phyloP scores from a whole-genome alignment of 1,140 invertebrate genomes.

The Whitmania pigra region DNA sequence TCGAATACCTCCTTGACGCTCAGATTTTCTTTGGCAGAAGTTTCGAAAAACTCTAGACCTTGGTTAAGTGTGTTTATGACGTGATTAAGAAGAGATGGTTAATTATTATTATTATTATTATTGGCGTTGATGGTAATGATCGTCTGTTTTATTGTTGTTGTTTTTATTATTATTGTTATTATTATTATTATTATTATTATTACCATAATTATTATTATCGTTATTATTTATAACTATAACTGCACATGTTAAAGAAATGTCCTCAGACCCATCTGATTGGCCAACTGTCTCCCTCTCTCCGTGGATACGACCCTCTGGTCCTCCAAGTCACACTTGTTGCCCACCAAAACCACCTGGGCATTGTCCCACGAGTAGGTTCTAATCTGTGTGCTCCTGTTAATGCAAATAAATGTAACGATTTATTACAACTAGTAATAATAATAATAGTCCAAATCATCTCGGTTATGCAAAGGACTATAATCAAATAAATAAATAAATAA shows the following conservation, averaged over 20 bases:
- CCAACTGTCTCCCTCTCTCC: constrained; percentile 88
- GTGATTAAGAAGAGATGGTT: no score
- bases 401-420: no score
- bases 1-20: constrained; percentile 88
- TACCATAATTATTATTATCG: no score
- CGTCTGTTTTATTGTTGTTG: no score
- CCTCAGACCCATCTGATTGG: constrained; percentile 70
- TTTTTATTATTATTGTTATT: no score
- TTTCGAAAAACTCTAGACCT: constrained; percentile 95
- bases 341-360: constrained; percentile 95
- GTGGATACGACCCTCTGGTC: constrained; percentile 93
- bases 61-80: constrained; percentile 13
- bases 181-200: no score
- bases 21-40: constrained; percentile 97
- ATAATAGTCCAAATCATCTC: no score
- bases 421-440: no score
- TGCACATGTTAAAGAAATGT: neutral
- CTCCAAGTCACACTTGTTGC: constrained; percentile 99
- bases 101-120: no score
- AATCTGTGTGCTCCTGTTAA: constrained; percentile 87
- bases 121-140: no score
- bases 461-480: no score
- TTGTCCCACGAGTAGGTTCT: constrained; percentile 99
- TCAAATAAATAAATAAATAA: no score
- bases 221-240: neutral